A percentile compares a stretch with the other conserved stretches of the same genome.
Conservation (phyloP, 2,113 vertebrate genomes). For the Oreochromis tanganicae region DNA sequence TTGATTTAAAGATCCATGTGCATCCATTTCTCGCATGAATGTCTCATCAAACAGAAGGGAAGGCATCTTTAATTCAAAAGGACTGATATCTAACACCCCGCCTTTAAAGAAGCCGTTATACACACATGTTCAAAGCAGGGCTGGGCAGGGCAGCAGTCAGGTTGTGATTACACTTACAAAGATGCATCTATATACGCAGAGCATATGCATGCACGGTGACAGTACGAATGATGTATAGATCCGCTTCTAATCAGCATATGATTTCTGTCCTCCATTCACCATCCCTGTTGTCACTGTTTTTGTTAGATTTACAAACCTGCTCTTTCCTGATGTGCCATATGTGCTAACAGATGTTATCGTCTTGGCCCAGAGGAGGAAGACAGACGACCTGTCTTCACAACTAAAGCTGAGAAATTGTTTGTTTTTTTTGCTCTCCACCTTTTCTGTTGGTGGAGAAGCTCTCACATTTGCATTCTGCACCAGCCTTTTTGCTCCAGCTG, state of each 20-base stretch:
- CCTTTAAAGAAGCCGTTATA: neutral
- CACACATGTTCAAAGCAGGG: neutral
- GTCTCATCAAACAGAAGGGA: constrained; percentile 1
- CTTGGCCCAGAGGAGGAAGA: constrained; percentile 66
- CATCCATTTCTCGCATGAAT: neutral
- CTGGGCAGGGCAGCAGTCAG: neutral
- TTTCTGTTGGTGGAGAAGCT: neutral
- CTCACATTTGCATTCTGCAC: constrained; percentile 55
- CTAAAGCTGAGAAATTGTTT: constrained; percentile 69
- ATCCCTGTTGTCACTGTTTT: constrained; percentile 56
- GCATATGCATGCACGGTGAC: neutral
- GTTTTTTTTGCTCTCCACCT: neutral
- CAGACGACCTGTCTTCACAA: constrained; percentile 70
- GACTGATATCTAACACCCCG: neutral
- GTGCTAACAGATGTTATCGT: constrained; percentile 71
- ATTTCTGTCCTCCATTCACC: constrained; percentile 40
- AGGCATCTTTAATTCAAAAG: constrained; percentile 11
- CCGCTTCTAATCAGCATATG: constrained; percentile 43
- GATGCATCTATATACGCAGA: neutral
- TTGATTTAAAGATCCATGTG: neutral
- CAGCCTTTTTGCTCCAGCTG: constrained; percentile 40
- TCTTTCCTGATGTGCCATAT: constrained; percentile 63
- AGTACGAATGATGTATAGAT: constrained; percentile 16
- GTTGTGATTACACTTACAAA: neutral
- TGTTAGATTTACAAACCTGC: constrained; percentile 64